phyloP scores from a whole-genome alignment of 2,888 invertebrate genomes.

The Willowsia nigromaculata region DNA sequence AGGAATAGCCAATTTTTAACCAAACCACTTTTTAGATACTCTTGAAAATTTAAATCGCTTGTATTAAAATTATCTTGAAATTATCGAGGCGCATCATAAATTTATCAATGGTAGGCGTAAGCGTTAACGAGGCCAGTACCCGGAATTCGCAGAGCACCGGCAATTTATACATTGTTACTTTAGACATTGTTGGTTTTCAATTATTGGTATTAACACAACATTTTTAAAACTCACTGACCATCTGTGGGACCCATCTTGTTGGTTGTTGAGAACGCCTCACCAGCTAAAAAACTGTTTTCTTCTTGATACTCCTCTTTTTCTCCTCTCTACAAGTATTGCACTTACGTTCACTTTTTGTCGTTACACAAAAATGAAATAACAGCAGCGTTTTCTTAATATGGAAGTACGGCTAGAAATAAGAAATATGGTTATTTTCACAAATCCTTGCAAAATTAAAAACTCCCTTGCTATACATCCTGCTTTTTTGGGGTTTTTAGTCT shows the following conservation, averaged over 20 bases:
- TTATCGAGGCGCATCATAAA: no score
- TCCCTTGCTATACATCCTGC: not conserved
- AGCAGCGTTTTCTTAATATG: constrained; percentile 52
- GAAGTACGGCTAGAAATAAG: constrained; percentile 21
- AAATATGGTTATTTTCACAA: constrained; percentile 12
- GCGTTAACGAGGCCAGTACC: not conserved
- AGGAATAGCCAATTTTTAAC: no score
- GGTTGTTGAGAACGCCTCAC: not conserved
- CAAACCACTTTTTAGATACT: no score
- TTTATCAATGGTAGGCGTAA: not conserved
- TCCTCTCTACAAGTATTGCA: not conserved
- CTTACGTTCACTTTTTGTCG: not conserved
- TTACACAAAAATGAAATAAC: constrained; percentile 26
- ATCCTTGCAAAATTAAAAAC: not conserved
- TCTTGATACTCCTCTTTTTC: not conserved
- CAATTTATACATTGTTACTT: not conserved
- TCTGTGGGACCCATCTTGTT: constrained; percentile 61
- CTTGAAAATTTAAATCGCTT: no score
- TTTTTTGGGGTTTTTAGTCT: not conserved
- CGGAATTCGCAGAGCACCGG: not conserved
- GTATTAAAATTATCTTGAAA: no score
- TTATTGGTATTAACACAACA: not conserved
- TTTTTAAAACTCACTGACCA: constrained; percentile 52
- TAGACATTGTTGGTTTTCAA: not conserved
- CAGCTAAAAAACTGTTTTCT: not conserved